These are phyloP conservation scores for Coboldia fuscipes DNA, from an alignment of 1,140 invertebrate genomes.

Conservation along the genomic window DNA sequence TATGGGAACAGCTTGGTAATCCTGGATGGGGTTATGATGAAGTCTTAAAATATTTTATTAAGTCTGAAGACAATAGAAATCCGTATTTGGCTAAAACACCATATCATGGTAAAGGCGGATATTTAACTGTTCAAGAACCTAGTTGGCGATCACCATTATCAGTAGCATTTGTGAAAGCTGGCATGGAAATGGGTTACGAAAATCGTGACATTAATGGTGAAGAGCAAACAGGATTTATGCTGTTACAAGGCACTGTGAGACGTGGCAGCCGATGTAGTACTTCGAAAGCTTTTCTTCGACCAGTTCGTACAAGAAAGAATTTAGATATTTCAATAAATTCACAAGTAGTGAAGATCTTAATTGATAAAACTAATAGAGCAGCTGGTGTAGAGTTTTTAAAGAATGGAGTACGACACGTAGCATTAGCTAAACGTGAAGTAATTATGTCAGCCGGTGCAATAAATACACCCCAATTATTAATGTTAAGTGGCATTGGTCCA, in stretches of 20 bases:
- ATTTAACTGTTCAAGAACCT: slow-evolving; percentile 63
- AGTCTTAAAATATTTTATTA: slow-evolving; percentile 71
- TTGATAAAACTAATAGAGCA: slow-evolving; percentile 44
- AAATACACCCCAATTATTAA: slow-evolving; percentile 63
- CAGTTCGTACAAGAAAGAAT: slow-evolving; percentile 53
- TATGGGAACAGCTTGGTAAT: slow-evolving; percentile 73
- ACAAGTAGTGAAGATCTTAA: slow-evolving; percentile 46
- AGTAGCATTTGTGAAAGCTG: slow-evolving; percentile 60
- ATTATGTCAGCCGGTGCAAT: slow-evolving; percentile 64
- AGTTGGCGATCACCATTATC: slow-evolving; percentile 61
- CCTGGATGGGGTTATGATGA: slow-evolving; percentile 75
- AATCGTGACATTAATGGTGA: slow-evolving; percentile 63
- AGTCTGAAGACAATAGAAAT: slow-evolving; percentile 72
- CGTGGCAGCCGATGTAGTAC: slow-evolving; percentile 74
- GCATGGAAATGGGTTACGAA: slow-evolving; percentile 55
- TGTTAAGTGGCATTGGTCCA: slow-evolving; percentile 76
- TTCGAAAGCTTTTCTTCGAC: slow-evolving; percentile 68
- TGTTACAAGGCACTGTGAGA: slow-evolving; percentile 64
- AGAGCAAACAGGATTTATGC: slow-evolving; percentile 66
- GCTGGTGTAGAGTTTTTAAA: slow-evolving; percentile 54
- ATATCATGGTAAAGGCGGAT: slow-evolving; percentile 58
- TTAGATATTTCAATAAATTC: slow-evolving; percentile 62
- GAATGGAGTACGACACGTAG: slow-evolving; percentile 35
- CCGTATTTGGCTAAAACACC: slow-evolving; percentile 47
- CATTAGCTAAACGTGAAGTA: slow-evolving; percentile 50